phyloP scores from a whole-genome alignment of 2,888 invertebrate species.

The Apotomis turbidana region DNA sequence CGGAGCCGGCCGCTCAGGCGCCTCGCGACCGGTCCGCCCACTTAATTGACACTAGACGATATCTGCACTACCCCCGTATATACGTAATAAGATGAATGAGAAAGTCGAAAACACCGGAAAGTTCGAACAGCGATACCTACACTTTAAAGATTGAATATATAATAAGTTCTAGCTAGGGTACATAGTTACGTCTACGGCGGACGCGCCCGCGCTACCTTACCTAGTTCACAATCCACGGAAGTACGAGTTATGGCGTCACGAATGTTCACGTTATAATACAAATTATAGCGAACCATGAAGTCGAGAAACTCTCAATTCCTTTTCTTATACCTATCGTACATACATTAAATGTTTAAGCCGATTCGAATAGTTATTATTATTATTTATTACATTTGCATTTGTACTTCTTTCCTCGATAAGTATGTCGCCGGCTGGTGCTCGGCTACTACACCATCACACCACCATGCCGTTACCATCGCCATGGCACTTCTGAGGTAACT shows the following conservation, averaged over 20 bases:
- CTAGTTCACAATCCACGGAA: slow-evolving; percentile 57
- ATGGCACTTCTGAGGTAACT: slow-evolving; percentile 80
- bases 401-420: slow-evolving; percentile 74
- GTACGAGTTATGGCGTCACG: slow-evolving; percentile 60
- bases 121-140: slow-evolving; percentile 73
- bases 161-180: slow-evolving; percentile 71
- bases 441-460: neutral
- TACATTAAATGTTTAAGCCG: slow-evolving; percentile 69
- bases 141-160: slow-evolving; percentile 77
- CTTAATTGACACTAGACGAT: slow-evolving; percentile 80
- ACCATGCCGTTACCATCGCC: neutral
- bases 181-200: slow-evolving; percentile 51
- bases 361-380: slow-evolving; percentile 65
- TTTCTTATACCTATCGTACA: slow-evolving; percentile 71
- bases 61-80: slow-evolving; percentile 75
- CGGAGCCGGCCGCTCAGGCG: slow-evolving; percentile 4
- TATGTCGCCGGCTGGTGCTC: slow-evolving; percentile 43
- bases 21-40: slow-evolving; percentile 53
- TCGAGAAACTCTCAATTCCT: slow-evolving; percentile 69
- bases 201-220: slow-evolving; percentile 35
- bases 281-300: slow-evolving; percentile 20
- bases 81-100: slow-evolving; percentile 72
- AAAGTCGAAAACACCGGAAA: slow-evolving; percentile 71
- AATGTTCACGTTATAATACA: slow-evolving; percentile 43
- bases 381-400: slow-evolving; percentile 70